phyloP scores from a whole-genome alignment of 2,797 vertebrate genomes.

The Acipenser oxyrinchus region DNA sequence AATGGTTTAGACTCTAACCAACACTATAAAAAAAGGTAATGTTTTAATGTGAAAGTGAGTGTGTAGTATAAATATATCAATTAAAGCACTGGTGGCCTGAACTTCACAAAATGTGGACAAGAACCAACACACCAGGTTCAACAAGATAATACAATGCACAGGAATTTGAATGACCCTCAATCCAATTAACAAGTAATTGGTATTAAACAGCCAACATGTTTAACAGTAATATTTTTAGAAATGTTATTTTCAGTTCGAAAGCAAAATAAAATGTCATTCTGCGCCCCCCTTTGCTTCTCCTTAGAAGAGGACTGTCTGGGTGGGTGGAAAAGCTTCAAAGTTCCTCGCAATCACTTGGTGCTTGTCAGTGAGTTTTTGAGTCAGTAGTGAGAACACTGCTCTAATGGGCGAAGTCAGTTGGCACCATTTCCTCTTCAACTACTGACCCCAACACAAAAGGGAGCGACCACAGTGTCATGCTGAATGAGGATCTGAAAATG shows the following conservation, averaged over 20 bases:
- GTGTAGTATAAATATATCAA: background rate
- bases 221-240: too few relatives aligned
- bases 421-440: background rate
- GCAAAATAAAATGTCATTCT: too few relatives aligned
- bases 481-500: constrained; percentile 3
- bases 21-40: too few relatives aligned
- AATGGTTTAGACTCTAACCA: too few relatives aligned
- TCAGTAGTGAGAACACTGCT: background rate
- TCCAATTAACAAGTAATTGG: constrained; percentile 25
- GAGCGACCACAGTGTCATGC: background rate
- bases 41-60: too few relatives aligned
- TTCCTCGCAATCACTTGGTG: background rate
- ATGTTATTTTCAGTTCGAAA: too few relatives aligned
- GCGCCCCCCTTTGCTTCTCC: too few relatives aligned
- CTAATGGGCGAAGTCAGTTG: background rate
- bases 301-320: background rate
- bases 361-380: background rate
- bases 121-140: constrained; percentile 30
- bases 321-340: background rate
- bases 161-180: constrained; percentile 55
- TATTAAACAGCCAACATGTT: too few relatives aligned
- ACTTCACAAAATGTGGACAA: constrained; percentile 18
- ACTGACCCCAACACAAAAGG: too few relatives aligned
- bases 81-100: background rate
- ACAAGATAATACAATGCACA: constrained; percentile 36